A percentile compares a stretch with the other conserved stretches of the same genome.
Conservation (phyloP, 30 jellyfish, hydroid and myxozoan species). For the Catostylus mosaicus region DNA sequence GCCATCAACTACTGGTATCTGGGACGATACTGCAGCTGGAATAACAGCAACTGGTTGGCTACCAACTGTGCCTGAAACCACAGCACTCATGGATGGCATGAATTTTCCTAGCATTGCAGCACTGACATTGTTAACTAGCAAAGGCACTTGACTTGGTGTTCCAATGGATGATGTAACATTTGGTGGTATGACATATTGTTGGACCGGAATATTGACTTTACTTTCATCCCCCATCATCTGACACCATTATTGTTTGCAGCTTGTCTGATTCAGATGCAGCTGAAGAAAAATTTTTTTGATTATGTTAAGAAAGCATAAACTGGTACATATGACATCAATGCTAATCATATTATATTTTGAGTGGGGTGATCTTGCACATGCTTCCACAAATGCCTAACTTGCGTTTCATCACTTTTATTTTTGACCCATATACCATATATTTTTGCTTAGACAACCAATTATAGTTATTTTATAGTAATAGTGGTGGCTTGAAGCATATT, state of each 20-base stretch:
- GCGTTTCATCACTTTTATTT: too few relatives aligned
- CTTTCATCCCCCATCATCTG: conserved; percentile 50
- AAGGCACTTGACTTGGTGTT: conserved; percentile 63
- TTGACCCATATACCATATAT: too few relatives aligned
- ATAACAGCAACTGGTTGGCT: conserved; percentile 76
- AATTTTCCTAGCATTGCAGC: conserved; percentile 70
- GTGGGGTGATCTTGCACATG: too few relatives aligned
- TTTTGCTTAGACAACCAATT: too few relatives aligned
- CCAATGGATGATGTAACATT: conserved; percentile 28
- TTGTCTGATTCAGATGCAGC: not conserved
- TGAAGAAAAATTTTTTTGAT: too few relatives aligned
- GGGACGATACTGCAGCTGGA: conserved; percentile 60
- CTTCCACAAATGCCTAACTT: too few relatives aligned
- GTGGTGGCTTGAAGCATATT: too few relatives aligned
- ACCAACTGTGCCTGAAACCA: conserved; percentile 46
- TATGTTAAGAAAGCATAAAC: too few relatives aligned
- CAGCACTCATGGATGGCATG: conserved; percentile 55
- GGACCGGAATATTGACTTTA: conserved; percentile 35
- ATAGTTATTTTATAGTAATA: too few relatives aligned
- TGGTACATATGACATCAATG: too few relatives aligned
- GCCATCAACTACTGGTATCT: conserved; percentile 57
- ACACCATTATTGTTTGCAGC: conserved; percentile 2
- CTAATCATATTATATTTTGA: too few relatives aligned
- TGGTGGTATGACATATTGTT: conserved; percentile 36
- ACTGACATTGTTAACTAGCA: conserved; percentile 61